A percentile compares a stretch with the other conserved stretches of the same genome.
Conservation (phyloP, 2,888 invertebrate genomes). For the Altica lythri region DNA sequence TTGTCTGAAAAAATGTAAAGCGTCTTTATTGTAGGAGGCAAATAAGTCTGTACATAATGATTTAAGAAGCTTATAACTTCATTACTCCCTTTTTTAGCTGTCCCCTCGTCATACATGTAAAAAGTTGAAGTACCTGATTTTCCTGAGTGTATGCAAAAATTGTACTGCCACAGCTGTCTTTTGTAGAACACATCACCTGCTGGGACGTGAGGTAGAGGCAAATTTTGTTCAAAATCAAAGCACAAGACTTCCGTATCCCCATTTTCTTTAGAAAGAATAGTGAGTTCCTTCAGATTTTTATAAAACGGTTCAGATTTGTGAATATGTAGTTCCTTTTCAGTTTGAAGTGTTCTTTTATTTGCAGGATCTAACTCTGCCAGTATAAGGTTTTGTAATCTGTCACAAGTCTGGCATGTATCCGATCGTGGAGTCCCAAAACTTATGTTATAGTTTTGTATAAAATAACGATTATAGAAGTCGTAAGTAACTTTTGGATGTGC, state of each 20-base stretch:
- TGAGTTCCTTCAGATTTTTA: conserved; percentile 33
- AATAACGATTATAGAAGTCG: neutral
- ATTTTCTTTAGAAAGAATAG: conserved; percentile 29
- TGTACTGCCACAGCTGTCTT: conserved; percentile 33
- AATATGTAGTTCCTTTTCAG: neutral
- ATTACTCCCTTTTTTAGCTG: conserved; percentile 31
- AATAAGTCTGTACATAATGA: conserved; percentile 29
- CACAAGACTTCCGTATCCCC: conserved; percentile 33
- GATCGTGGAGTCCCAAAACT: neutral
- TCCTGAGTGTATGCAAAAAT: conserved; percentile 31
- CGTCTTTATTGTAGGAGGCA: neutral
- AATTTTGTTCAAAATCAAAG: conserved; percentile 40
- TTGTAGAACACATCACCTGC: conserved; percentile 39
- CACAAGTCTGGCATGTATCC: too few species aligned
- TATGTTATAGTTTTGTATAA: neutral
- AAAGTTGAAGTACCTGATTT: conserved; percentile 15
- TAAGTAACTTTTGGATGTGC: neutral
- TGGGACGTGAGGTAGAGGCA: conserved; percentile 34
- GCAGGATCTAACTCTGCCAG: neutral
- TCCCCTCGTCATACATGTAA: conserved; percentile 34
- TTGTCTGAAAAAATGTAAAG: conserved; percentile 31
- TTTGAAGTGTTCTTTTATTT: neutral
- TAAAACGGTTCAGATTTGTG: conserved; percentile 37
- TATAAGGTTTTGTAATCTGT: neutral
- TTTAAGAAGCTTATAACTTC: conserved; percentile 20